Evolutionary conservation across 2,113 vertebrate species (phyloP), one percentile per base, ranked within the genome.

Genomic region (Stigmatopora argus): DNA sequence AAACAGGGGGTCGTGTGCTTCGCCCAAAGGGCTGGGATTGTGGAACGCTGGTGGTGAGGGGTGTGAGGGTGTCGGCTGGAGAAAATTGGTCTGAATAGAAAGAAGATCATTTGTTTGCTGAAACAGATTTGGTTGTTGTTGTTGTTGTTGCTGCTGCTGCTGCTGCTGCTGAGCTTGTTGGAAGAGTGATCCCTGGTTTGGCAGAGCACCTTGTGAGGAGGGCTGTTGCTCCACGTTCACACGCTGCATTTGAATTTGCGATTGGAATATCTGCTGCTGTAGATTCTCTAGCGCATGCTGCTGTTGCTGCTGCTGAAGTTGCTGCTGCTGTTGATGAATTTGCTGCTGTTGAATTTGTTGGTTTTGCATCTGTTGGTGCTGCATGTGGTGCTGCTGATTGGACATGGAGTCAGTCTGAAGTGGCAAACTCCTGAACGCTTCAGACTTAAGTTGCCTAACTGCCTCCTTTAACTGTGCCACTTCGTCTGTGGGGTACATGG

Each of bases 381-480:
- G 73, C 86, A 4, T 93, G 80, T 95, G 94, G 80, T 96, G 94
- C 6, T 92, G 94, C 67, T 93, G 94, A 75, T 79, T 93, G 61
- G 91, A 82, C 64, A 98, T 81, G 0, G 93, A 64, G 5, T 99
- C 94, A 52, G 93, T 84, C 0, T 94, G 87, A 56, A 87, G 91
- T 57, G 93, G 93, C 73, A 97, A 90, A 57, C 85, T 93, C 34
- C 92, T 91, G 71, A 91, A 97, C 53, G 84, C 94, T 44, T 95
- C 93, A 5, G 95, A 92, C 72, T 97, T 96, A 64, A 98, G 89
- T 62, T 98, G 95, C 68, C 96, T 93, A 65, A 99, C 95, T 1
- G 95, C 94, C 73, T 90, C 96, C 84, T 98, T 95, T 17, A 99
- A 88, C 83, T 96, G 94, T 35, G 91, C 92, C 61, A 98, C 94